Percentiles rank a stretch among this genome's conserved stretches.
phyloP scores from a whole-genome alignment of 2,797 vertebrate genomes.

The Tachyglossus aculeatus region DNA sequence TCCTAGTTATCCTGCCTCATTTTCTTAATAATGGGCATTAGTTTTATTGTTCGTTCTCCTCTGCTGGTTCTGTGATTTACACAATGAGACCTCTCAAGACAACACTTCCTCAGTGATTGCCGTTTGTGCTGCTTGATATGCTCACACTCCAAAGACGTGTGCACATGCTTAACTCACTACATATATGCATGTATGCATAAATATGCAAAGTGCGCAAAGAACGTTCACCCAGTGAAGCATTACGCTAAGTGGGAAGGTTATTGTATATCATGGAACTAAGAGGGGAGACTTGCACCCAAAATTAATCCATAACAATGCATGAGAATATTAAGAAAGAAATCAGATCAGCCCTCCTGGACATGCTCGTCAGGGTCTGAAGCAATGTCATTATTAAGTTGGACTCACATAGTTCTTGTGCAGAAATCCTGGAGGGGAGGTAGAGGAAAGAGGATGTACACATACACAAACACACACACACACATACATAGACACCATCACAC shows the following conservation, averaged over 20 bases:
- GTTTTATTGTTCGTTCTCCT: background rate
- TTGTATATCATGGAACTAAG: background rate
- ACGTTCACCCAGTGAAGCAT: background rate
- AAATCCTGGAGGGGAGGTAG: no score
- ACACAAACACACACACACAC: no score
- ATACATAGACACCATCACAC: no score
- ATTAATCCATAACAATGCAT: background rate
- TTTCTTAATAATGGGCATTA: background rate
- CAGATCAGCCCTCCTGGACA: no score
- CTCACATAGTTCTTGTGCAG: no score
- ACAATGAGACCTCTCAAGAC: background rate
- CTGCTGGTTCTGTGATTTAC: background rate
- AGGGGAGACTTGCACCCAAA: background rate
- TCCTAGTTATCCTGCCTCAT: background rate
- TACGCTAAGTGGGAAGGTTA: background rate
- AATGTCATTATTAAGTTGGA: no score
- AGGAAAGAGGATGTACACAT: no score
- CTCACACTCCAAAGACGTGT: background rate
- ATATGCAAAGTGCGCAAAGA: background rate
- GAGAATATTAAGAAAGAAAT: no score
- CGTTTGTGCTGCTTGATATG: background rate
- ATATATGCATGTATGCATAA: background rate
- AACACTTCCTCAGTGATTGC: background rate
- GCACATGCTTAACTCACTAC: background rate
- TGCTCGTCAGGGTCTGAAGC: no score